Evolutionary conservation across 1,140 invertebrate genomes (phyloP), one percentile per base, ranked within the genome.

Genomic region (Agrilus planipennis): DNA sequence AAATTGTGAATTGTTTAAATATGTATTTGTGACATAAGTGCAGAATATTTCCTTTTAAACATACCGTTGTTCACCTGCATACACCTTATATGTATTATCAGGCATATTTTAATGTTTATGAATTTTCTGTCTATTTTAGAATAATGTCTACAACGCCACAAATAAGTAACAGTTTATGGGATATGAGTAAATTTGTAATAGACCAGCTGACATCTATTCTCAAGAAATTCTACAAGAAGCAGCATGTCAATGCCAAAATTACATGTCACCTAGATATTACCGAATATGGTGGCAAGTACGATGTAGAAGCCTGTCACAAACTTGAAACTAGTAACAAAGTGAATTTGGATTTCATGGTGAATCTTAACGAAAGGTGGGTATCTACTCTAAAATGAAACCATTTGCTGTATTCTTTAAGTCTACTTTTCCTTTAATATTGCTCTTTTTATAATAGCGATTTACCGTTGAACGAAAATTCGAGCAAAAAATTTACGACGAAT

Each of bases 181-280:
- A 71, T 41, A 50, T 75, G 45, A 69, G 64, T 44, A 63, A 67
- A 58, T 73, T 69, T 43, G 61, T 76, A 17, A 58, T 76, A 46
- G 63, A 75, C 22, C 68, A 76, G 42, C 37, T 78, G 28, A 63
- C 57, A 45, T 56, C 51, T 25, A 10, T 71, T 20, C 56, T 73
- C 2, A 67, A 65, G 27, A 68, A 67, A 46, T 55, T 75, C 2
- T 68, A 68, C 34, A 69, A 72, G 44, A 62, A 64, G 41, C 65
- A 73, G 49, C 64, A 69, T 30, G 58, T 73, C 12, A 68, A 67
- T 44, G 71, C 75, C 12, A 74, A 69, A 56, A 72, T 82, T 39
- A 71, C 72, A 11, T 83, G 76, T 53, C 75, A 79, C 51, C 56
- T 84, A 15, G 76, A 74, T 4, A 73, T 82, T 29, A 78, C 75